phyloP scores from a whole-genome alignment of 2,797 vertebrate species.

The Diplodus sargus region DNA sequence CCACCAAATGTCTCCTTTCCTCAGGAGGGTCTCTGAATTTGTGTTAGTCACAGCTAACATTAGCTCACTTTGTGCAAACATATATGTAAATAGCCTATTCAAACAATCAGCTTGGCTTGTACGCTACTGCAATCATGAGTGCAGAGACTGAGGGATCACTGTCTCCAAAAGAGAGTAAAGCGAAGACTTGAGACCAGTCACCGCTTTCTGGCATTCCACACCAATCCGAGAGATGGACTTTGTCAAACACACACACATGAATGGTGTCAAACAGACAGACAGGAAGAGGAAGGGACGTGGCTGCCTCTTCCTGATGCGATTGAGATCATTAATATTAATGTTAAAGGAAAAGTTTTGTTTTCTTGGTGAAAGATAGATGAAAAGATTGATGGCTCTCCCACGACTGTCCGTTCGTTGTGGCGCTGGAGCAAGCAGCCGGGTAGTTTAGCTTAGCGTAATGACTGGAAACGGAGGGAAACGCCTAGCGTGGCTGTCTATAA shows the following conservation, averaged over 20 bases:
- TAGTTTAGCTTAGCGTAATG: constrained; percentile 12
- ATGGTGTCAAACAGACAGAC: constrained; percentile 43
- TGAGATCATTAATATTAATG: neutral
- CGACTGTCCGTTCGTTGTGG: neutral
- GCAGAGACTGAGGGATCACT: constrained; percentile 14
- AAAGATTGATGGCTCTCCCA: neutral
- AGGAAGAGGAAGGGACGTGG: constrained; percentile 33
- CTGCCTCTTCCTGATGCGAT: neutral
- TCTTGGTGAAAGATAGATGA: neutral
- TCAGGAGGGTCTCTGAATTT: neutral
- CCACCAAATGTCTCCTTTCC: neutral
- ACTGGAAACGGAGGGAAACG: neutral
- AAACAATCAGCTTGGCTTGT: constrained; percentile 41
- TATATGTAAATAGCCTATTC: constrained; percentile 13
- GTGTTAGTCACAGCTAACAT: constrained; percentile 9
- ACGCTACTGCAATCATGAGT: constrained; percentile 21
- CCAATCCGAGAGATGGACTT: constrained; percentile 75
- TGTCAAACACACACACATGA: constrained; percentile 73
- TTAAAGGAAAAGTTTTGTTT: neutral
- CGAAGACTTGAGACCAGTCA: constrained; percentile 46
- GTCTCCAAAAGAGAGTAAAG: constrained; percentile 29
- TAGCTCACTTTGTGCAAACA: constrained; percentile 25
- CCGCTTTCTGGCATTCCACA: constrained; percentile 77
- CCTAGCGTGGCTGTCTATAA: neutral
- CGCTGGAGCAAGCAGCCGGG: neutral